Base-by-base conservation (phyloP, 2,797 vertebrate species). In the Chelonia mydas region DNA sequence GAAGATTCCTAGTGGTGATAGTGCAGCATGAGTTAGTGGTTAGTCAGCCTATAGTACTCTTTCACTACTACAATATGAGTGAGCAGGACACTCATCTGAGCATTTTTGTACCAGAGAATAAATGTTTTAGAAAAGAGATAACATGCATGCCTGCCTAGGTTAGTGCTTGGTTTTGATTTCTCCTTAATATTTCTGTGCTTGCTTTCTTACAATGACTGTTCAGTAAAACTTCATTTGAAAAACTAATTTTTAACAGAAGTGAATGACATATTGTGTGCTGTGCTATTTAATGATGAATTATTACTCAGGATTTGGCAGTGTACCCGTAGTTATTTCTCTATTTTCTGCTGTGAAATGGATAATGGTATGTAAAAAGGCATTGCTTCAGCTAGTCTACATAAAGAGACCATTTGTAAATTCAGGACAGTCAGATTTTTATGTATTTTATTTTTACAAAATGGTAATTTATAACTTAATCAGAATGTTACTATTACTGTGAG, bases 1-100 rank as follows among this genome's bases (percentile, higher is more conserved):
- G 79, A 72, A 96, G 51, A 74, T 87, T 16, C 84, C 84, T 96
- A 7, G 92, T 86, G 83, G 33, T 96, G 95, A 41, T 41, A 41
- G 19, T 72, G 68, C n/a, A 61, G 13, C 13, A 92, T 78, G 5
- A 89, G 84, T 76, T 86, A 25, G 54, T 54, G 57, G 76, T 84
- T 41, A 88, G 49, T 87, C 82, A 92, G 13, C 47, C 87, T 51
- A 3, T 88, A 92, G 49, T 87, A 78, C 87, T 87, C 47, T 55
- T 94, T 37, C 50, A 74, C 77, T 92, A 74, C 65, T 88, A 74
- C 21, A 57, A 76, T 81, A 41, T 72, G 17, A 41, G 3, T 37
- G 33, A n/a, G 19, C 11, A 72, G 21, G 37, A 41, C 37, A 72
- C 21, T 72, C 37, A 41, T 23, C 37, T 72, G 68, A 72, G 16